Evolutionary conservation across 2,888 invertebrate genomes (phyloP), one percentile per base, ranked within the genome.

Genomic region (Mellilla xanthometata): DNA sequence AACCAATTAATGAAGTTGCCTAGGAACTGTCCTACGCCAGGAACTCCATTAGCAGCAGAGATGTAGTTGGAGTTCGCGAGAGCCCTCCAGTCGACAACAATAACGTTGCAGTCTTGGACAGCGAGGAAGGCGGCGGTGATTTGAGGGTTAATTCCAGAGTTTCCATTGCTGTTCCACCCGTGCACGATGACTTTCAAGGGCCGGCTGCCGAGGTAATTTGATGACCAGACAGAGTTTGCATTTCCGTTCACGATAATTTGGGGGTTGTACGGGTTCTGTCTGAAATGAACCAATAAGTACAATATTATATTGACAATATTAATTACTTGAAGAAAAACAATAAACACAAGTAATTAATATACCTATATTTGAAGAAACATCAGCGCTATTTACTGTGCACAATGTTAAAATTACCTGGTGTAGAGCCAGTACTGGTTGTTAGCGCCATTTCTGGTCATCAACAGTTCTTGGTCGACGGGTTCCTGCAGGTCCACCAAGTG

Each of bases 1-100:
- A 86, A 70, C 77, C 78, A 82, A 9, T 61, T 54, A 2, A 87
- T 34, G 58, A 83, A 83, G 52, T 75, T 68, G 3, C 77, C 84
- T 1, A 85, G 62, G 32, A 62, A 65, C 28, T 68, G 60, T 1
- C 83, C 85, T 1, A 83, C 71, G 26, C 55, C 30, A 1, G 79
- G 76, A 1, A 79, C 80, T 5, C 72, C 74, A 1, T 33, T 41
- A 1, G 56, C 68, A 7, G 76, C 75, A 1, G 57, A 58, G n/a
- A 15, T 46, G 52, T 82, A 80, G 27, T 34, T 27, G 2, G 50
- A 68, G 38, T 58, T 68, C n/a, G 81, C 81, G 0, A 72, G 56
- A 2, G 42, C 27, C 1, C 66, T 52, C 83, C 83, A 83, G 52
- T 83, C 83, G 0, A 83, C 68, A 3, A 83, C 76, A 12, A 83